phyloP scores from a whole-genome alignment of 2,888 invertebrate species.

The Tipula lateralis region DNA sequence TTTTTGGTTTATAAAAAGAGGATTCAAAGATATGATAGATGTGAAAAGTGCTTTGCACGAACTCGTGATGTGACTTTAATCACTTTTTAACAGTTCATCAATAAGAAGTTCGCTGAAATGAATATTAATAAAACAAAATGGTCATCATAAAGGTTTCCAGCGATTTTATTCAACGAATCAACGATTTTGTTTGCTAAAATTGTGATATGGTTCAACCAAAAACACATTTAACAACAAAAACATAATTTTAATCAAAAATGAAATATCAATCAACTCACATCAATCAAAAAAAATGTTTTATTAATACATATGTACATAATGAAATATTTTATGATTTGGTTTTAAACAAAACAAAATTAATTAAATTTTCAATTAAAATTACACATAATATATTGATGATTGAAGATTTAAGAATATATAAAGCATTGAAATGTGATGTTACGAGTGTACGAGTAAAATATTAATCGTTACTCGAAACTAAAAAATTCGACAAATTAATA shows the following conservation, averaged over 20 bases:
- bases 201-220: background rate
- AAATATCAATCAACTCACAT: background rate
- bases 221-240: background rate
- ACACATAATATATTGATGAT: slow-evolving; percentile 6
- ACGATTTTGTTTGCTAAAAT: too few relatives aligned
- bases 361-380: background rate
- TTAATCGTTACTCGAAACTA: background rate
- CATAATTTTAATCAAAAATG: background rate
- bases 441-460: too few relatives aligned
- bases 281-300: background rate
- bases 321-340: background rate
- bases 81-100: too few relatives aligned
- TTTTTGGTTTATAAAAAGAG: too few relatives aligned
- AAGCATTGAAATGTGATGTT: background rate
- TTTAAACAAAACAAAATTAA: background rate
- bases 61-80: too few relatives aligned
- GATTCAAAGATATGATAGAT: too few relatives aligned
- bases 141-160: too few relatives aligned
- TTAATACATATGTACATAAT: too few relatives aligned
- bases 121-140: too few relatives aligned
- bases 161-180: too few relatives aligned
- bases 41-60: too few relatives aligned
- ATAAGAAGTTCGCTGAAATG: too few relatives aligned
- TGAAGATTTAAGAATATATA: background rate
- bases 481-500: background rate